Evolutionary conservation across 2,888 invertebrate species (phyloP).

Genomic region (Beris chalybata): DNA sequence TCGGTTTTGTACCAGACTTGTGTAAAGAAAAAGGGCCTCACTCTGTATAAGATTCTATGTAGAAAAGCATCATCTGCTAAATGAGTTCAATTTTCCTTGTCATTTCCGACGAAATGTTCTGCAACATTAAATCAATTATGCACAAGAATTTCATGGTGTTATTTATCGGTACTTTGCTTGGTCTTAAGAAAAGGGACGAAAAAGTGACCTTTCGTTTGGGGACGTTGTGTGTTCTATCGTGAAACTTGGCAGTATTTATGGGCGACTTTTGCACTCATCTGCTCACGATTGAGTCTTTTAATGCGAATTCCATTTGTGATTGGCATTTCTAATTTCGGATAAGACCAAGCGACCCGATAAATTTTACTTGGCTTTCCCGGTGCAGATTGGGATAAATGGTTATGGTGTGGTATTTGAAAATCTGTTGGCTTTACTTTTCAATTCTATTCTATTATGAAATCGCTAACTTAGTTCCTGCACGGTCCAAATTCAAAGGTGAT

Average conservation of each 20-base stretch:
- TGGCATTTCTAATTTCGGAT: slow-evolving; percentile 29
- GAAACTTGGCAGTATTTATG: slow-evolving; percentile 9
- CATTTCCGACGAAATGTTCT: slow-evolving; percentile 35
- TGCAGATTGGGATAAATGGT: too few relatives aligned
- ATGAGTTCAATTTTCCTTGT: slow-evolving; percentile 27
- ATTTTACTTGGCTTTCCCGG: too few relatives aligned
- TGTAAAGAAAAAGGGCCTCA: too few relatives aligned
- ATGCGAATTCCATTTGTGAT: slow-evolving; percentile 32
- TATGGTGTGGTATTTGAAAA: too few relatives aligned
- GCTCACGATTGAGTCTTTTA: slow-evolving; percentile 25
- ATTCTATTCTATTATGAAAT: too few relatives aligned
- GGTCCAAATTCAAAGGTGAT: too few relatives aligned
- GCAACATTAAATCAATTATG: slow-evolving; percentile 39
- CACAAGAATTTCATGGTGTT: slow-evolving; percentile 37
- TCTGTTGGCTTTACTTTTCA: too few relatives aligned
- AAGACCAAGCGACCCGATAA: too few relatives aligned
- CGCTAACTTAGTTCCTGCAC: too few relatives aligned
- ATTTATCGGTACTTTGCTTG: slow-evolving; percentile 32
- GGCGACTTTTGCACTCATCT: slow-evolving; percentile 28
- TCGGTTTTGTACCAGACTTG: too few relatives aligned
- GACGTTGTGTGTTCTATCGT: background rate
- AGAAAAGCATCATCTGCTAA: slow-evolving; percentile 31
- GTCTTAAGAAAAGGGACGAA: background rate
- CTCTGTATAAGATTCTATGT: background rate
- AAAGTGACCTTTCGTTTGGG: background rate